A percentile compares a stretch with the other conserved stretches of the same genome.
These are phyloP conservation scores for Oreamnos americanus DNA, from an alignment of 2,113 vertebrate genomes.

Conservation along the genomic window DNA sequence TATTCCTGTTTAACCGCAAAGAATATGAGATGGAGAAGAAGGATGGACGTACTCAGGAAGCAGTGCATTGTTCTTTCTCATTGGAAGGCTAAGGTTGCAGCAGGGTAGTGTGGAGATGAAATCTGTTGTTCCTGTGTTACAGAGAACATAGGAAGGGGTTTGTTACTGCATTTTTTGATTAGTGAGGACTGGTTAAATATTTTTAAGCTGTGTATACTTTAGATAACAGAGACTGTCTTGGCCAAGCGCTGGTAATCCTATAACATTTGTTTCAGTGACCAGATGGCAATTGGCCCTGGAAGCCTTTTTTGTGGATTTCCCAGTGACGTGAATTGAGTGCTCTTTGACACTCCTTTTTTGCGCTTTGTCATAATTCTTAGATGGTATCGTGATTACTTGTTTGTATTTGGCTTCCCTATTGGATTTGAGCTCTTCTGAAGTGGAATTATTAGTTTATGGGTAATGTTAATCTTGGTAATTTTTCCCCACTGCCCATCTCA, in stretches of 20 bases:
- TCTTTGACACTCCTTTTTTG: neutral
- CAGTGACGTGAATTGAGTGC: neutral
- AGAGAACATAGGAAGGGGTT: neutral
- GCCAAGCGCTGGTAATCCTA: neutral
- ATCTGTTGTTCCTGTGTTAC: neutral
- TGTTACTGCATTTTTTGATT: neutral
- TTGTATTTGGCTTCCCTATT: slow-evolving; percentile 16
- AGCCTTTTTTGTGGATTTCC: neutral
- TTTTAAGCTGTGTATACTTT: slow-evolving; percentile 19
- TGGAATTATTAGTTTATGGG: neutral
- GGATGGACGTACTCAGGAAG: neutral
- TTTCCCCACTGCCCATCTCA: neutral
- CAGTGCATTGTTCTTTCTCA: neutral
- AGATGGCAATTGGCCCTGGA: neutral
- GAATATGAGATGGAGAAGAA: neutral
- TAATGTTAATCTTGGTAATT: slow-evolving; percentile 20
- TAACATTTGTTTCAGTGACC: slow-evolving; percentile 6
- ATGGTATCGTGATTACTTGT: neutral
- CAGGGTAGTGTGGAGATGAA: neutral
- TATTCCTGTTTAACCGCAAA: neutral
- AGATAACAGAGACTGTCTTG: neutral
- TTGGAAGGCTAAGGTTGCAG: neutral
- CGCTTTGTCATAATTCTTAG: neutral
- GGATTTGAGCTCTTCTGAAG: neutral
- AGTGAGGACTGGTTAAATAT: neutral